phyloP scores from a whole-genome alignment of 2,797 vertebrate genomes.

The Antennarius maculatus region DNA sequence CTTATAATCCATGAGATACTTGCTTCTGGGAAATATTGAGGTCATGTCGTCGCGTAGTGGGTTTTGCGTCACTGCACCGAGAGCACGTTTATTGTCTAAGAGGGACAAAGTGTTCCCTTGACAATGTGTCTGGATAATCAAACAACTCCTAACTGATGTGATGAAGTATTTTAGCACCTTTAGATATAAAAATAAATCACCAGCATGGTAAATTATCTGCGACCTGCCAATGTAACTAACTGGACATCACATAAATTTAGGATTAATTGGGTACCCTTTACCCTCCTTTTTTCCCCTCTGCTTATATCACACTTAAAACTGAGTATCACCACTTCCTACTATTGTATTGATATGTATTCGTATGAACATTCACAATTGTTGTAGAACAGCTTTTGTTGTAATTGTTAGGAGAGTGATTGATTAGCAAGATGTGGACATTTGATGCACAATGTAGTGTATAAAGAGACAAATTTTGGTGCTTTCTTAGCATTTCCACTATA shows the following conservation, averaged over 20 bases:
- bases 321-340: not conserved
- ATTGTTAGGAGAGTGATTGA: not conserved
- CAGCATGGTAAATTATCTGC: too few relatives aligned
- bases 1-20: too few relatives aligned
- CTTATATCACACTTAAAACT: not conserved
- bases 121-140: too few relatives aligned
- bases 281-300: not conserved
- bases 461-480: not conserved
- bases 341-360: not conserved
- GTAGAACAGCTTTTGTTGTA: not conserved
- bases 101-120: too few relatives aligned
- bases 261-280: not conserved
- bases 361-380: not conserved
- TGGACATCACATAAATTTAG: not conserved
- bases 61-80: too few relatives aligned
- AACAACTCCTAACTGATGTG: too few relatives aligned
- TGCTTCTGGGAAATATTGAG: too few relatives aligned
- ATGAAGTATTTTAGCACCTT: too few relatives aligned
- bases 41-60: too few relatives aligned
- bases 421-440: not conserved
- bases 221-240: too few relatives aligned
- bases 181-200: too few relatives aligned
- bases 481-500: not conserved
- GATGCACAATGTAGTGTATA: not conserved
- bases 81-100: too few relatives aligned